Percentiles rank a stretch among this genome's conserved stretches.
Conservation (phyloP, 2,888 invertebrate genomes). For the Tipula vernalis region DNA sequence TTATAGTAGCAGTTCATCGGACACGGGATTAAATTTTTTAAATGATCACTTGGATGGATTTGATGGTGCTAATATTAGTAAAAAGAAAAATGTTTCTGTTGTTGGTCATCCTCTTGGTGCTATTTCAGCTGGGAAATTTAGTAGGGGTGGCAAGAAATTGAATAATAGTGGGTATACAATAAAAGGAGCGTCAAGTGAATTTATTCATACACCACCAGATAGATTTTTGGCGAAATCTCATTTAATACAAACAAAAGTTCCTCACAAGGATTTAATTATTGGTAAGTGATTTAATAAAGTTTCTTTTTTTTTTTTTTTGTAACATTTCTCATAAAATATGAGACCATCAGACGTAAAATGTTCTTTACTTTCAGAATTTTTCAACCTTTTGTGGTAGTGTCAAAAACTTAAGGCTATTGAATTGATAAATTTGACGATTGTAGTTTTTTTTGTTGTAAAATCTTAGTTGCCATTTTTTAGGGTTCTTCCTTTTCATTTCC, state of each 20-base stretch:
- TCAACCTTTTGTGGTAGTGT: too few relatives aligned
- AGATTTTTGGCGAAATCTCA: slow-evolving; percentile 53
- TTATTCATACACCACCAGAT: slow-evolving; percentile 41
- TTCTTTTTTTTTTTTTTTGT: neutral
- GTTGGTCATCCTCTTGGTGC: neutral
- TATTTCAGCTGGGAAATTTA: neutral
- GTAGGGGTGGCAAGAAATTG: neutral
- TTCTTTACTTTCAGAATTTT: too few relatives aligned
- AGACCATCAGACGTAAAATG: too few relatives aligned
- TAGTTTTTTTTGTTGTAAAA: too few relatives aligned
- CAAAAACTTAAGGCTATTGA: too few relatives aligned
- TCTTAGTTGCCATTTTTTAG: too few relatives aligned
- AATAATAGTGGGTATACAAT: neutral
- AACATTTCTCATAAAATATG: too few relatives aligned
- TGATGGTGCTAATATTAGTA: neutral
- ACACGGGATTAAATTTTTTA: slow-evolving; percentile 7
- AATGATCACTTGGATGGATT: neutral
- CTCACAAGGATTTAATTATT: slow-evolving; percentile 46
- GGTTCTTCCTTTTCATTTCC: too few relatives aligned
- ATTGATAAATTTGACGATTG: too few relatives aligned
- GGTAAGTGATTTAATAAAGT: neutral
- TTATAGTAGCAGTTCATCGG: slow-evolving; percentile 5
- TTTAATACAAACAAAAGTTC: slow-evolving; percentile 50
- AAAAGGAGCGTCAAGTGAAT: neutral
- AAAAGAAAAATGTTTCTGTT: neutral